Evolutionary conservation across 2,888 invertebrate genomes (phyloP).

Genomic region (Diplolepis rosae): DNA sequence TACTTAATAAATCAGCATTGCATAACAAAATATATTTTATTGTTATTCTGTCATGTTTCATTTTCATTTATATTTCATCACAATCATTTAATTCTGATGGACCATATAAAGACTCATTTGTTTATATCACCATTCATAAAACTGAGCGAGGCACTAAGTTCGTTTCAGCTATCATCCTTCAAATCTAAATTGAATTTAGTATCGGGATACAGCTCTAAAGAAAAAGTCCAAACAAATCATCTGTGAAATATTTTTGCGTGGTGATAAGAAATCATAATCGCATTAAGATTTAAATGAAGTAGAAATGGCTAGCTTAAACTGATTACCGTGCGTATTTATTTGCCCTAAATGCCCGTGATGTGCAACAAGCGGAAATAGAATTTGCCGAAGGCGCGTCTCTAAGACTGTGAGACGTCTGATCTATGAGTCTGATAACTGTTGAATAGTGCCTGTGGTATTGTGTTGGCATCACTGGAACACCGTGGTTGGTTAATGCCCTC

Average conservation of each 20-base stretch:
- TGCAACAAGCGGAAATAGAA: constrained; percentile 7
- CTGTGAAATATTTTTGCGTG: background rate
- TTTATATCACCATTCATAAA: constrained; percentile 14
- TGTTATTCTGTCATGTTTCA: background rate
- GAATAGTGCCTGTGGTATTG: background rate
- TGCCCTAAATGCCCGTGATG: background rate
- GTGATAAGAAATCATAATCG: constrained; percentile 21
- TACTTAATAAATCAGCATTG: too few relatives aligned
- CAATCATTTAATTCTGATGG: constrained; percentile 3
- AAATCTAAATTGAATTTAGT: constrained; percentile 25
- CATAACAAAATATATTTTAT: too few relatives aligned
- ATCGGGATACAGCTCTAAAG: background rate
- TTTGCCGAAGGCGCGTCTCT: constrained; percentile 20
- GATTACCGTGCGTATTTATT: constrained; percentile 1
- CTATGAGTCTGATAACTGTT: constrained; percentile 6
- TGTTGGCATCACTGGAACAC: background rate
- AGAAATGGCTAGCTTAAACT: background rate
- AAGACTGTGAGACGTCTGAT: constrained; percentile 11
- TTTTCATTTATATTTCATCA: background rate
- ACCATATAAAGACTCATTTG: background rate
- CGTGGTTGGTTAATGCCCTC: constrained; percentile 11
- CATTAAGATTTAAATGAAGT: constrained; percentile 7
- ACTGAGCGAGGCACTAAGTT: background rate
- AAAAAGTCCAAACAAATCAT: background rate
- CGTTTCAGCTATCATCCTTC: background rate